Conservation (phyloP, 2,888 invertebrate genomes). For the Molorchus minor region DNA sequence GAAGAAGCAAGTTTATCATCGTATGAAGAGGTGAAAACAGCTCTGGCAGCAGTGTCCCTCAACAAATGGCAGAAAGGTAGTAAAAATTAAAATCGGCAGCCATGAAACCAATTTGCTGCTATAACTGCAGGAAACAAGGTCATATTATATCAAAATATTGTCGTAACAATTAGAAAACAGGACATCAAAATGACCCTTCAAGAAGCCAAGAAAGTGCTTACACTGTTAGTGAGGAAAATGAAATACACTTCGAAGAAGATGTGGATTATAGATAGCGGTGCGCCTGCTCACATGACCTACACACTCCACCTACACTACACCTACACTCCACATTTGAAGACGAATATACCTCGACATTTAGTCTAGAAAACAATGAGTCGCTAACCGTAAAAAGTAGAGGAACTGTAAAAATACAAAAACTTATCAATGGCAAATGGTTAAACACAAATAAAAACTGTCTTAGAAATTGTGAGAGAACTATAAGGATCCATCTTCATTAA, state of each 20-base stretch:
- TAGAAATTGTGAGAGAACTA: no score
- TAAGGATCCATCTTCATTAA: no score
- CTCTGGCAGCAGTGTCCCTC: background rate
- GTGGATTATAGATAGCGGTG: background rate
- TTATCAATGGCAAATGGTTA: no score
- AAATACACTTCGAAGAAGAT: background rate
- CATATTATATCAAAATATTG: conserved; percentile 4
- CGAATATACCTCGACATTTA: no score
- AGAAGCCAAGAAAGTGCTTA: background rate
- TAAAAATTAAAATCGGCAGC: background rate
- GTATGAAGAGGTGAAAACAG: conserved; percentile 29
- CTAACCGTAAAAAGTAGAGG: no score
- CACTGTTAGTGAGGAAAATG: background rate
- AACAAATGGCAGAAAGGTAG: background rate
- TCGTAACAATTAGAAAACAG: background rate
- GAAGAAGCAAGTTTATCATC: conserved; percentile 34
- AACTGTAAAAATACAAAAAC: no score
- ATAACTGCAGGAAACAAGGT: background rate
- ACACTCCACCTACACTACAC: no score
- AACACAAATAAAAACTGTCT: no score
- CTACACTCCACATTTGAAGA: no score
- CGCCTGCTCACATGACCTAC: background rate
- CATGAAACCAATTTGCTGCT: background rate
- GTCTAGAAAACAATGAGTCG: no score
- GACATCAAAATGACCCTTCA: background rate